Base-by-base conservation (phyloP, 1,140 invertebrate genomes). In the Halesus radiatus region DNA sequence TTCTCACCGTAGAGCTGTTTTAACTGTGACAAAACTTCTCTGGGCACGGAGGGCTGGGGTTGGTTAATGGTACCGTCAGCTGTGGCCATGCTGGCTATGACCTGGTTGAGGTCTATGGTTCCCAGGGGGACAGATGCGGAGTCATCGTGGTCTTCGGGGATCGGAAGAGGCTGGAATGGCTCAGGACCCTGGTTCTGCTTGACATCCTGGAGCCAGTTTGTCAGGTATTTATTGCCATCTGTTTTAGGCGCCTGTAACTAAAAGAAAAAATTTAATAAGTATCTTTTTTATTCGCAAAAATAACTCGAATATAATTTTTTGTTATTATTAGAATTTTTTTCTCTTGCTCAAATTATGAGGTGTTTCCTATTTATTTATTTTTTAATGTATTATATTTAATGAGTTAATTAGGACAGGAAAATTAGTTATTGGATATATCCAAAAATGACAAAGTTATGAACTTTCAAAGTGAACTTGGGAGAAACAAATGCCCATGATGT, bases 1-100 rank as follows among this genome's bases (percentile, higher is more conserved):
- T 76, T 64, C n/a, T 32, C 70, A 18, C 81, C 81, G 45, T 80
- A 83, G 26, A 83, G 62, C 52, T 83, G 70, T 45, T 83, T 75
- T 20, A 83, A 54, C 26, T 80, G 76, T 2, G 72, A 62, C 70
- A 83, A 16, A 5, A 50, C 73, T 15, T 60, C 60, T 16, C 22
- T 23, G 7, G 76, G 20, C 32, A 80, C 32, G 50, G 78, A 53
- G n/a, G 78, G 75, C 13, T 13, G 23, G 4, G 79, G 76, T 66
- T 83, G 81, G 13, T 56, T 72, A 29, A 80, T 74, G n/a, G 64
- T 73, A 8, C 76, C 70, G 15, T 75, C 62, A 3, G 29, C n/a
- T n/a, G 18, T 52, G 7, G 6, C 74, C 32, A 78, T 54, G 32
- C 32, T 70, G 5, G 64, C 50, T 6, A 80, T n/a, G 8, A 37